Evolutionary conservation across 2,888 invertebrate genomes (phyloP).

Genomic region (Pseudanteris insignis): DNA sequence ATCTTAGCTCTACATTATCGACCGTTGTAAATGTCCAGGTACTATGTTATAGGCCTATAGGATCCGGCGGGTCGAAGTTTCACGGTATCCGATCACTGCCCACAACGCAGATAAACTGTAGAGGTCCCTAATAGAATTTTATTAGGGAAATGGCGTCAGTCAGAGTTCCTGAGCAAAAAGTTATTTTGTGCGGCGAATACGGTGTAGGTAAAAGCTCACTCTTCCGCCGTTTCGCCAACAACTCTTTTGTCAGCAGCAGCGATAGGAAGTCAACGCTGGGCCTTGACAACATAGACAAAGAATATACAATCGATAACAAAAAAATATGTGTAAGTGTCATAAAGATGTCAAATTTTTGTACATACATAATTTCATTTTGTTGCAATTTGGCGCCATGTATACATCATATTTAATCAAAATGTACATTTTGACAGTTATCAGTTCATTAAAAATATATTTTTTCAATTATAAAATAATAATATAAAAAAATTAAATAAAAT

Average conservation of each 20-base stretch:
- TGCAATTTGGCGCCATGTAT: conserved; percentile 26
- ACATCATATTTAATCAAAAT: too few relatives aligned
- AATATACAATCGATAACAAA: conserved; percentile 79
- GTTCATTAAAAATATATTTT: too few relatives aligned
- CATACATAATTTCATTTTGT: too few relatives aligned
- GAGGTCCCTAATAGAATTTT: too few relatives aligned
- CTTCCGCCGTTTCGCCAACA: conserved; percentile 89
- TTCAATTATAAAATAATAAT: too few relatives aligned
- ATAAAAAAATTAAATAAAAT: too few relatives aligned
- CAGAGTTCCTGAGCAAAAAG: conserved; percentile 86
- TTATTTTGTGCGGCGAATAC: conserved; percentile 94
- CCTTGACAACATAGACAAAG: conserved; percentile 88
- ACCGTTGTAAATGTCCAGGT: conserved; percentile 6
- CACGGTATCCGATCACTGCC: neutral
- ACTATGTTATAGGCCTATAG: too few relatives aligned
- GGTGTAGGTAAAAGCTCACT: conserved; percentile 95
- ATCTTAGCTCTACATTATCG: too few relatives aligned
- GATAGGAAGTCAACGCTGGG: conserved; percentile 90
- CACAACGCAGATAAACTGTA: neutral
- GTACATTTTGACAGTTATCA: too few relatives aligned
- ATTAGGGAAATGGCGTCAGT: conserved; percentile 76
- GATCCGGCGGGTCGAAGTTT: neutral
- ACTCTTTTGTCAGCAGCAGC: conserved; percentile 84
- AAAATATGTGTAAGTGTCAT: conserved; percentile 76
- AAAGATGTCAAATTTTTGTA: too few relatives aligned